phyloP scores from a whole-genome alignment of 2,113 vertebrate genomes.

The Pavo muticus region DNA sequence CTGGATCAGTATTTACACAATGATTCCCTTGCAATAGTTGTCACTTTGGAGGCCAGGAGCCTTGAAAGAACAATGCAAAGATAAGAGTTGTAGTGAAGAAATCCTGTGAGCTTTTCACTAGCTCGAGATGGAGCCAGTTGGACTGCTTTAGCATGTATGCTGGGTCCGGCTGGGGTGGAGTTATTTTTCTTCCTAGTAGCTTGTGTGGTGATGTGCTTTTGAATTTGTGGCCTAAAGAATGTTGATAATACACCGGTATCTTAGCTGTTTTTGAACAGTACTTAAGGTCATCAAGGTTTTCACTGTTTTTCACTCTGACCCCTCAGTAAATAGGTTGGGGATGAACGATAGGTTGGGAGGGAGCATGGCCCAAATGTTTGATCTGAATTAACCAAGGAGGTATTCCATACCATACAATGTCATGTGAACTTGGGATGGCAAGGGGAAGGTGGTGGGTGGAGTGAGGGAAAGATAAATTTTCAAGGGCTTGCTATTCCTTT shows the following conservation, averaged over 20 bases:
- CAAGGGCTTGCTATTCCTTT: background rate
- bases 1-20: background rate
- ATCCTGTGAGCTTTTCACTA: background rate
- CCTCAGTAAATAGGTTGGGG: background rate
- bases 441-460: background rate
- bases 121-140: background rate
- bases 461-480: background rate
- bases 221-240: background rate
- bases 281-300: background rate
- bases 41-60: background rate
- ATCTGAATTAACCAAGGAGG: accelerated
- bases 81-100: background rate
- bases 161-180: accelerated
- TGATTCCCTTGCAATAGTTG: background rate
- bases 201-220: background rate
- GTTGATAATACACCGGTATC: background rate
- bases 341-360: accelerated
- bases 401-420: background rate
- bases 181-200: background rate
- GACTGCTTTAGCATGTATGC: accelerated
- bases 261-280: background rate
- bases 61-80: background rate
- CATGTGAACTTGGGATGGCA: background rate
- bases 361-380: background rate
- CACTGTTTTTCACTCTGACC: background rate